Evolutionary conservation across 2,888 invertebrate genomes (phyloP), one percentile per base, ranked within the genome.

Genomic region (Pachydiplax longipennis): DNA sequence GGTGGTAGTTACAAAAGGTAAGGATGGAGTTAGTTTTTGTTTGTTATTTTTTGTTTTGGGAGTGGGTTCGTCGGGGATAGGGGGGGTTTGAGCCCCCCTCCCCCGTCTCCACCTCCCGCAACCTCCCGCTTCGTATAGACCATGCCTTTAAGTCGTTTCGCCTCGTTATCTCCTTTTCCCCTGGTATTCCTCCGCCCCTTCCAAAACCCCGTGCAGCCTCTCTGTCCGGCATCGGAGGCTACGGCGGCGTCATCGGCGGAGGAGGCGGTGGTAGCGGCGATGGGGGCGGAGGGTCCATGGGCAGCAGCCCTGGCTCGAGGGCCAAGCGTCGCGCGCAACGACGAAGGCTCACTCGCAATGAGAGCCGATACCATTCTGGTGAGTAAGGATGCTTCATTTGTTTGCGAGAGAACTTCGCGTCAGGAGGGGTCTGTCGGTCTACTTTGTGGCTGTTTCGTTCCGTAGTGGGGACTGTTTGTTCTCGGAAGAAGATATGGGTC

Each of bases 351-450:
- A 98, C 99, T 92, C 96, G 98, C 93, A 98, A 98, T 95, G 98
- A 99, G 95, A 98, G 97, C 95, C 96, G 98, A 93, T 99, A 98
- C 95, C 98, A 99, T 95, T 98, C 98, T 94, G 99, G 99, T 98
- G 96, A 96, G 97, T 96, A 93, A 73, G 80, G 61, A 65, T 48
- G 73, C 31, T 73, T 25, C 73, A 73, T 31, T 73, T 73, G 73
- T 31, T 65, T 73, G 73, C 73, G 73, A 15, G 8, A 18, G 53
- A 5, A 8, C 48, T 18, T 2, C 53, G 18, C 53, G 1, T 53
- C 53, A 53, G 44, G 44, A 5, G 2, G 2, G 4, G 40, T 40
- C 40, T 40, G 40, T 40, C 40, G 40, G 6, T 40, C 40, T 40
- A 40, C 40, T 40, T 40, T 40, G 40, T 40, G 6, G n/a, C n/a